Base-by-base conservation (phyloP, 2,113 vertebrate species). In the Syngnathoides biaculeatus region DNA sequence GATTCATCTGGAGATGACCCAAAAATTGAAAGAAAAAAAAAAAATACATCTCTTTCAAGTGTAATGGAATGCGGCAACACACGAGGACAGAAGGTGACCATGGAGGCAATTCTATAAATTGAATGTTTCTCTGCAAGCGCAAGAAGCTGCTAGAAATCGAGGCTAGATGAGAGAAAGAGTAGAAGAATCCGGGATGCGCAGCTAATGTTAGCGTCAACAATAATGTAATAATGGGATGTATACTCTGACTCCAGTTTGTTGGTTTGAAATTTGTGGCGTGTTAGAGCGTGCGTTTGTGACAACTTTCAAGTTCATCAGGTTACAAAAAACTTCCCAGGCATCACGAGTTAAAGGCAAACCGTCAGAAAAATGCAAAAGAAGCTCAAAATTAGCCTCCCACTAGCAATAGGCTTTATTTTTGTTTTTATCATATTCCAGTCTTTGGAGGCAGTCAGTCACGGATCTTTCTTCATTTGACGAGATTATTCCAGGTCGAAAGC, bases 381-480 rank as follows among this genome's bases (percentile, higher is more conserved):
- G 55, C 38, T 63, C 68, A 65, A 77, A 84, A 71, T 78, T 84
- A 83, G 78, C 80, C 65, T 81, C 56, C 63, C 62, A 82, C 86
- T 82, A 80, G 78, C 79, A 84, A 86, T 73, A 75, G 68, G 80
- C 80, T 84, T 92, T 90, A 87, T 77, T 68, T 84, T 92, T 90
- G 87, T 77, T 68, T 82, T 87, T 87, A 89, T 87, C 88, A 74
- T 73, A 73, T 82, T 62, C 77, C 64, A 81, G 88, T 85, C 85
- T 89, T 86, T 79, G 56, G 68, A 70, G 70, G 78, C 57, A 72
- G 79, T 87, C 77, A 80, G 75, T 78, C 68, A 74, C 69, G 79
- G 79, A 80, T 83, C 81, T 76, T 75, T 45, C 42, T 72, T 78
- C 63, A 47, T 38, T 79, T 83, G 80, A 79, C 73, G 65, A 78